Evolutionary conservation across 2,113 vertebrate genomes (phyloP).

Genomic region (Mustela lutreola): DNA sequence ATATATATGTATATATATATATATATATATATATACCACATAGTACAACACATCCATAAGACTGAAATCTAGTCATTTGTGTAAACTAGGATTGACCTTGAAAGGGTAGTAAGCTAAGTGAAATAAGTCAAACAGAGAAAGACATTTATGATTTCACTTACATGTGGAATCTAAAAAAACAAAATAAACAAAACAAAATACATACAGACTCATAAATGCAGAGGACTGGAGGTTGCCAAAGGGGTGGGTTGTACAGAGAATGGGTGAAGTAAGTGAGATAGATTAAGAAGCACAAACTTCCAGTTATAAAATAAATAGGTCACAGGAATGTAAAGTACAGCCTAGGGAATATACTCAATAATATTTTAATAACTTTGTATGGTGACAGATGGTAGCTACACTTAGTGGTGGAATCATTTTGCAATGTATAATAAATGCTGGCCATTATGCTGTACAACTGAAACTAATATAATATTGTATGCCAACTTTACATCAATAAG

Average conservation of each 20-base stretch:
- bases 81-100: neutral
- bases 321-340: neutral
- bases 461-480: neutral
- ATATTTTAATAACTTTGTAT: neutral
- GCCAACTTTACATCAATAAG: neutral
- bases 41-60: neutral
- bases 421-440: neutral
- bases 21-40: too few species aligned
- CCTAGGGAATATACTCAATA: neutral
- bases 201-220: neutral
- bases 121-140: neutral
- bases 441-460: neutral
- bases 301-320: neutral
- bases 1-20: neutral
- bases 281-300: neutral
- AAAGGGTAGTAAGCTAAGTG: neutral
- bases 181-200: neutral
- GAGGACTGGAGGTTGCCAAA: neutral
- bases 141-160: neutral
- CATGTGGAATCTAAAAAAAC: neutral
- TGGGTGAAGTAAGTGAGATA: neutral
- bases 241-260: neutral
- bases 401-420: neutral
- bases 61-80: neutral
- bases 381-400: neutral